Evolutionary conservation across 2,888 invertebrate genomes (phyloP).

Genomic region (Endotricha flammealis): DNA sequence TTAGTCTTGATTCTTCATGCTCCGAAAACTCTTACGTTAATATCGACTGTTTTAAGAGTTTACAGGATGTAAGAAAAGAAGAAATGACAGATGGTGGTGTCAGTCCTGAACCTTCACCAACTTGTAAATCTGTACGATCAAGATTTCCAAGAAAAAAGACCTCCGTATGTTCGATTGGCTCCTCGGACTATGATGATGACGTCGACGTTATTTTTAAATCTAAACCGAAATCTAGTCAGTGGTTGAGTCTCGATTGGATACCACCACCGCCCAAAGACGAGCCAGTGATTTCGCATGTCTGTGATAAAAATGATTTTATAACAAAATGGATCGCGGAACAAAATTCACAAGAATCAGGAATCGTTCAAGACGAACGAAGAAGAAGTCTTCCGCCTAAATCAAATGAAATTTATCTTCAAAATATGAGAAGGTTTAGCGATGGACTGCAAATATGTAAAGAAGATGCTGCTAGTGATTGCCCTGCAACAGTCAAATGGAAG

Average conservation of each 20-base stretch:
- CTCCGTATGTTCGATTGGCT: conserved; percentile 74
- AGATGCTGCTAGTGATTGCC: conserved; percentile 73
- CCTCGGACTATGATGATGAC: conserved; percentile 74
- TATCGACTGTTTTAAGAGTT: conserved; percentile 73
- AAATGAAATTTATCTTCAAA: conserved; percentile 70
- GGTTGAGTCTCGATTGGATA: conserved; percentile 77
- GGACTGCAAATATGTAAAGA: conserved; percentile 73
- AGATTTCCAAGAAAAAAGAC: conserved; percentile 71
- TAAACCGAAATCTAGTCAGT: conserved; percentile 78
- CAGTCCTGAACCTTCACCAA: conserved; percentile 50
- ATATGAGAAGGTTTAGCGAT: conserved; percentile 72
- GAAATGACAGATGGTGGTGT: conserved; percentile 46
- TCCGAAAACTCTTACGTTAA: conserved; percentile 78
- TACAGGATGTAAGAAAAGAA: conserved; percentile 72
- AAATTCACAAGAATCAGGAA: conserved; percentile 62
- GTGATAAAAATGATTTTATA: conserved; percentile 77
- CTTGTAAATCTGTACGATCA: conserved; percentile 57
- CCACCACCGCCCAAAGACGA: conserved; percentile 71
- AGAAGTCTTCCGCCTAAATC: conserved; percentile 73
- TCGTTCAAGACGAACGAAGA: conserved; percentile 66
- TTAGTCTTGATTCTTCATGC: conserved; percentile 75
- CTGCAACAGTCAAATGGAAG: conserved; percentile 71
- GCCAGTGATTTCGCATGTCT: conserved; percentile 70
- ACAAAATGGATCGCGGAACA: conserved; percentile 76
- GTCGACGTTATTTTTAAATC: conserved; percentile 77